Evolutionary conservation across 2,797 vertebrate genomes (phyloP).

Genomic region (Champsocephalus gunnari): DNA sequence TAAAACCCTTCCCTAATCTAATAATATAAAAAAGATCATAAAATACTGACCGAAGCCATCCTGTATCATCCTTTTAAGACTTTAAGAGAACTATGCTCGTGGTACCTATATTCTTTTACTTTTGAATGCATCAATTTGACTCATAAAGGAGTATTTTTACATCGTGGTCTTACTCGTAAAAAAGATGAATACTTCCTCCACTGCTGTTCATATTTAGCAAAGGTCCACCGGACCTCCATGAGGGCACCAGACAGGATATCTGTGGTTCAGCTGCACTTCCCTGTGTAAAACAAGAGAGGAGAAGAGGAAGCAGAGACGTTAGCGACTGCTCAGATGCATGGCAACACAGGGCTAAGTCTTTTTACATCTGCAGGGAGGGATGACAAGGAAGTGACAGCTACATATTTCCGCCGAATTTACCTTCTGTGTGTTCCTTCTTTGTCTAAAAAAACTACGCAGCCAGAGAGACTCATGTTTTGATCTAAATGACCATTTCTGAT

Average conservation of each 20-base stretch:
- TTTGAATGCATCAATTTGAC: background rate
- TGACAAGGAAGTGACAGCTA: slow-evolving; percentile 26
- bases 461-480: slow-evolving; percentile 20
- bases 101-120: background rate
- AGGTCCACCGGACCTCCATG: slow-evolving; percentile 41
- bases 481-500: slow-evolving; percentile 27
- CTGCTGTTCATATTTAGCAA: slow-evolving; percentile 32
- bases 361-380: slow-evolving; percentile 10
- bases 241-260: slow-evolving; percentile 69
- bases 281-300: slow-evolving; percentile 52
- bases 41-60: background rate
- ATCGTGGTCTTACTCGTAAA: slow-evolving; percentile 16
- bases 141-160: background rate
- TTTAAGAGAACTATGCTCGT: background rate
- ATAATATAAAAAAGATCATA: background rate
- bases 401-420: background rate
- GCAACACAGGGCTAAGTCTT: slow-evolving; percentile 32
- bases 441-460: slow-evolving; percentile 18
- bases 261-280: slow-evolving; percentile 51
- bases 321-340: slow-evolving; percentile 22
- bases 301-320: slow-evolving; percentile 43
- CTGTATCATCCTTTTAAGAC: background rate
- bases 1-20: background rate
- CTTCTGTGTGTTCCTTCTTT: slow-evolving; percentile 3
- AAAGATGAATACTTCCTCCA: slow-evolving; percentile 1